These are phyloP conservation scores for Drosophila formosana DNA, from an alignment of 2,888 invertebrate species.

Conservation along the genomic window DNA sequence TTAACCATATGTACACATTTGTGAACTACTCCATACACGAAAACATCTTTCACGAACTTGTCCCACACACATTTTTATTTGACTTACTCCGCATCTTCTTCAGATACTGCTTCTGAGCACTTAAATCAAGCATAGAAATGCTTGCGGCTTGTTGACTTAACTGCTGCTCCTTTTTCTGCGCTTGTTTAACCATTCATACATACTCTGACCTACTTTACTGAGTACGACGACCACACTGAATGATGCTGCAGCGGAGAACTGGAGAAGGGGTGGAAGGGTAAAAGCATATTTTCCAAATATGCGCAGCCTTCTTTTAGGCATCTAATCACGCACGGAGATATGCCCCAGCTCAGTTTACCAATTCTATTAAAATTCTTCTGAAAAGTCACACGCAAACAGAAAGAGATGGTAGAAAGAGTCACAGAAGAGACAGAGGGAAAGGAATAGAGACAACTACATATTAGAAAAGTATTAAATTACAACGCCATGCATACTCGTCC, in stretches of 20 bases:
- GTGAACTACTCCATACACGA: constrained; percentile 3
- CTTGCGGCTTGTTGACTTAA: constrained; percentile 54
- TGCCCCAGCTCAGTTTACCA: constrained; percentile 71
- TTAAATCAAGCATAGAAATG: constrained; percentile 34
- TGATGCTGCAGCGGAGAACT: neutral
- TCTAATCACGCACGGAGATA: constrained; percentile 57
- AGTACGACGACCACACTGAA: neutral
- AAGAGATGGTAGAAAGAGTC: constrained; percentile 16
- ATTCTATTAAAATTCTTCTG: constrained; percentile 79
- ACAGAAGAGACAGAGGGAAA: no score
- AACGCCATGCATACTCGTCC: constrained; percentile 37
- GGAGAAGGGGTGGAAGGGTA: neutral
- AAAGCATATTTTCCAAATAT: constrained; percentile 61
- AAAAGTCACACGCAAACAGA: constrained; percentile 57
- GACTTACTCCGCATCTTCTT: constrained; percentile 22
- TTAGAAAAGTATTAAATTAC: constrained; percentile 81
- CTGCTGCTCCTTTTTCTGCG: constrained; percentile 27
- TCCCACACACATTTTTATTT: constrained; percentile 13
- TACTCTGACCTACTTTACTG: constrained; percentile 30
- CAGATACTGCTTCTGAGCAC: constrained; percentile 31
- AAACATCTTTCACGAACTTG: neutral
- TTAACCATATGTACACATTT: neutral
- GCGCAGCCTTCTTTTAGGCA: constrained; percentile 65
- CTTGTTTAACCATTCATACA: constrained; percentile 42
- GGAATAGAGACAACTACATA: constrained; percentile 63